phyloP scores from a whole-genome alignment of 2,113 vertebrate species.

The Mirza zaza region DNA sequence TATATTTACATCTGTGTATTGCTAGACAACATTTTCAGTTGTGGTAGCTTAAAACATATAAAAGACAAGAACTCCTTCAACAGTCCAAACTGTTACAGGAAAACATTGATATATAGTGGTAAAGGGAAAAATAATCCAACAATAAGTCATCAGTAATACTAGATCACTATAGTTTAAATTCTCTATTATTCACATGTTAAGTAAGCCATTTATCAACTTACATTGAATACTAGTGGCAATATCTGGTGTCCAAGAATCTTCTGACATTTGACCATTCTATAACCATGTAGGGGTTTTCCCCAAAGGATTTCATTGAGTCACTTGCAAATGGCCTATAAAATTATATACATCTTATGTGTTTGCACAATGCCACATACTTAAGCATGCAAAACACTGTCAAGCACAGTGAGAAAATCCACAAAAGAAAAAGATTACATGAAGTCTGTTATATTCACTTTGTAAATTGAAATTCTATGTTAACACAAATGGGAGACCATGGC shows the following conservation, averaged over 20 bases:
- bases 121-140: background rate
- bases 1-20: background rate
- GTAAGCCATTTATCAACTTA: background rate
- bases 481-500: background rate
- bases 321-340: background rate
- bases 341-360: background rate
- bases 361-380: background rate
- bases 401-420: background rate
- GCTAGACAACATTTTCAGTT: background rate
- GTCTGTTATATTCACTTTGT: background rate
- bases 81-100: background rate
- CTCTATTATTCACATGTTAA: background rate
- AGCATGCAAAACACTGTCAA: background rate
- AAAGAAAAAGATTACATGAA: background rate
- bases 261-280: background rate
- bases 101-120: background rate
- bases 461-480: background rate
- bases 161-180: background rate
- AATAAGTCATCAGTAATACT: background rate
- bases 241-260: background rate
- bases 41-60: background rate
- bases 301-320: background rate
- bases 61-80: background rate
- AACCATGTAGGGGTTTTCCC: background rate
- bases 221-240: background rate